Conservation (phyloP, 1,140 invertebrate species). For the Zaprionus taronus region DNA sequence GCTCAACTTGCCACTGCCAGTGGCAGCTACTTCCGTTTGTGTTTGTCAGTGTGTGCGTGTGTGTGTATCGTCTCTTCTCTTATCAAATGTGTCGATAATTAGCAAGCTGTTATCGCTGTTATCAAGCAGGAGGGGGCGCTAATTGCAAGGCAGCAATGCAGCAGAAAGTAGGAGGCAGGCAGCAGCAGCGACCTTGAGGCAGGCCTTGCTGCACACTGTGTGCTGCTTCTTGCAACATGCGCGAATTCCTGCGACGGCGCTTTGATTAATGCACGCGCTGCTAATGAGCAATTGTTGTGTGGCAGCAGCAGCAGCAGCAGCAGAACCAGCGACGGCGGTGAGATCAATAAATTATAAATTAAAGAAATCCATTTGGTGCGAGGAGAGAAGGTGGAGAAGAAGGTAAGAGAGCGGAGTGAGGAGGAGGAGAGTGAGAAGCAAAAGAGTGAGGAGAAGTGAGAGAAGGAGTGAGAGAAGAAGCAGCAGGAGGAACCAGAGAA, state of each 20-base stretch:
- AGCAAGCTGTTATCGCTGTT: slow-evolving; percentile 52
- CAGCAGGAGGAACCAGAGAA: neutral
- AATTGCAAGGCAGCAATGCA: slow-evolving; percentile 27
- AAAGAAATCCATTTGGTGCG: slow-evolving; percentile 76
- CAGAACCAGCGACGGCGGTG: slow-evolving; percentile 4
- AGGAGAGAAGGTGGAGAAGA: neutral
- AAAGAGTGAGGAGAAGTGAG: no score
- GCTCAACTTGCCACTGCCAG: slow-evolving; percentile 11
- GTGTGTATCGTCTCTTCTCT: slow-evolving; percentile 28
- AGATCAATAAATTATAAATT: slow-evolving; percentile 83
- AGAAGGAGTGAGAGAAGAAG: no score
- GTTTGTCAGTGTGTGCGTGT: neutral
- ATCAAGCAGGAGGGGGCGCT: slow-evolving; percentile 32
- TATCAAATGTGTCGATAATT: slow-evolving; percentile 76
- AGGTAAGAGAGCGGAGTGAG: no score
- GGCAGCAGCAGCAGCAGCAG: neutral
- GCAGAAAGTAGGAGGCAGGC: neutral
- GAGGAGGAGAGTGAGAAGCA: no score
- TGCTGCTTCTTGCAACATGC: neutral
- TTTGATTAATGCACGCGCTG: slow-evolving; percentile 71
- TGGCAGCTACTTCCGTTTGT: slow-evolving; percentile 29
- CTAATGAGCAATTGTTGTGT: slow-evolving; percentile 75
- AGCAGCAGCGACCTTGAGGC: slow-evolving; percentile 61
- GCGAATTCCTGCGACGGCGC: slow-evolving; percentile 10
- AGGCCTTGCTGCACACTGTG: slow-evolving; percentile 21